A percentile compares a stretch with the other conserved stretches of the same genome.
phyloP scores from a whole-genome alignment of 2,113 vertebrate species.

The Ranitomeya variabilis region DNA sequence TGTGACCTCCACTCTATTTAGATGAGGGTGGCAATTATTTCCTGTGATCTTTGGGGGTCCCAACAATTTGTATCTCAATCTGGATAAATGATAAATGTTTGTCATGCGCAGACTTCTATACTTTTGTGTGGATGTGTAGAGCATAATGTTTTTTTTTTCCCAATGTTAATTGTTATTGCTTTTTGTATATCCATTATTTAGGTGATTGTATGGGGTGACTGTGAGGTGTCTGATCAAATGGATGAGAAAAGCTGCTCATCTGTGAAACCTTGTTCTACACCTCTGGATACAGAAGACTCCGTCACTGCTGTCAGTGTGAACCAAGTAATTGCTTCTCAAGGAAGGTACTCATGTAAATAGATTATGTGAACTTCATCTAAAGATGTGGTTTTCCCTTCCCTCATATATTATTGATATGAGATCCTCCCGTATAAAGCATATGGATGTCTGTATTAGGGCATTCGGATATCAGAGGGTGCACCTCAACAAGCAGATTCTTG shows the following conservation, averaged over 20 bases:
- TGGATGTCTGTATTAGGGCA: not conserved
- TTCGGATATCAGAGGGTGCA: not conserved
- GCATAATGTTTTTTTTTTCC: too few relatives aligned
- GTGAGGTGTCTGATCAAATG: conserved; percentile 61
- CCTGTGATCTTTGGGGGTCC: too few relatives aligned
- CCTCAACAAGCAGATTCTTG: not conserved
- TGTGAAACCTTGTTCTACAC: conserved; percentile 80
- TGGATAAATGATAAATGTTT: too few relatives aligned
- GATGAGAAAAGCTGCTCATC: conserved; percentile 59
- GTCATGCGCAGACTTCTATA: too few relatives aligned
- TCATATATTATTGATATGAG: not conserved
- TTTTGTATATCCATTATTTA: conserved; percentile 61
- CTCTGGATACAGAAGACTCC: conserved; percentile 86
- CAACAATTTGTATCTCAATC: too few relatives aligned
- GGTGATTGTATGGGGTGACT: conserved; percentile 90
- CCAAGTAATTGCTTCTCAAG: conserved; percentile 69
- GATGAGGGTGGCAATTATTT: too few relatives aligned
- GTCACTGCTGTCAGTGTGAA: conserved; percentile 87
- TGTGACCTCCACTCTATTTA: too few relatives aligned
- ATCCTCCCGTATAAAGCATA: not conserved
- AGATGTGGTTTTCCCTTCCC: not conserved
- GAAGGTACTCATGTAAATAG: conserved; percentile 71
- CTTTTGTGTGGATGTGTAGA: not conserved
- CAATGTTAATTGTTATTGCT: not conserved
- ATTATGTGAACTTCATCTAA: not conserved